phyloP scores from a whole-genome alignment of 2,888 invertebrate species.

The Andrena marginata region DNA sequence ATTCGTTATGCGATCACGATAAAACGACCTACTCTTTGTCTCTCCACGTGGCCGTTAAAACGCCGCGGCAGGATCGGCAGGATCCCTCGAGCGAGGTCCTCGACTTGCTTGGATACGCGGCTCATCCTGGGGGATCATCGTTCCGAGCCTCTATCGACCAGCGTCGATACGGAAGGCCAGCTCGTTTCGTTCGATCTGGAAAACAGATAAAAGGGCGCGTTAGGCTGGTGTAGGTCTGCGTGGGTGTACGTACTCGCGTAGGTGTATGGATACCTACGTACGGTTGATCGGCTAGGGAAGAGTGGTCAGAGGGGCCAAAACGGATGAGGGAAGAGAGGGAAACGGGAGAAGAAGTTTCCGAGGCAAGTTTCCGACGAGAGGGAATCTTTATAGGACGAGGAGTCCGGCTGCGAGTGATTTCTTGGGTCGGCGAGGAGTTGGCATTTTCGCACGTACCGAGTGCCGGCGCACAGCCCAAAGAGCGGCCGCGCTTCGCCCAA shows the following conservation, averaged over 20 bases:
- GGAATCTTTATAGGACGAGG: conserved; percentile 74
- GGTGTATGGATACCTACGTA: neutral
- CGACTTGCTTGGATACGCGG: conserved; percentile 46
- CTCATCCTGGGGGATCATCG: conserved; percentile 62
- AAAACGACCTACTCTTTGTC: conserved; percentile 45
- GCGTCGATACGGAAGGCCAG: conserved; percentile 69
- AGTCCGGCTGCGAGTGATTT: conserved; percentile 75
- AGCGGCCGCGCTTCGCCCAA: conserved; percentile 25
- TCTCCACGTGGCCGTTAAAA: conserved; percentile 65
- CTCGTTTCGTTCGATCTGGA: conserved; percentile 73
- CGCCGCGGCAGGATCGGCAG: neutral
- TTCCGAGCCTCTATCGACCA: conserved; percentile 68
- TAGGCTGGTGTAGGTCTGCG: conserved; percentile 45
- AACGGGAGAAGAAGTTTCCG: conserved; percentile 68
- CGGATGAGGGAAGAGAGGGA: neutral
- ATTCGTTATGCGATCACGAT: conserved; percentile 62
- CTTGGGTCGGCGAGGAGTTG: conserved; percentile 70
- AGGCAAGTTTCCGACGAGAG: conserved; percentile 75
- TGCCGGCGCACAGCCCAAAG: conserved; percentile 7
- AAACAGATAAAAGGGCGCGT: conserved; percentile 75
- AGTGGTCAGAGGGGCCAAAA: conserved; percentile 1
- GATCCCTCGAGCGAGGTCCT: conserved; percentile 10
- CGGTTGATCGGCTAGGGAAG: neutral
- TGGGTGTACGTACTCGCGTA: neutral
- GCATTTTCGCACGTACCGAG: conserved; percentile 62